phyloP scores from a whole-genome alignment of 2,888 invertebrate species.

The Drosophila mayaguana region DNA sequence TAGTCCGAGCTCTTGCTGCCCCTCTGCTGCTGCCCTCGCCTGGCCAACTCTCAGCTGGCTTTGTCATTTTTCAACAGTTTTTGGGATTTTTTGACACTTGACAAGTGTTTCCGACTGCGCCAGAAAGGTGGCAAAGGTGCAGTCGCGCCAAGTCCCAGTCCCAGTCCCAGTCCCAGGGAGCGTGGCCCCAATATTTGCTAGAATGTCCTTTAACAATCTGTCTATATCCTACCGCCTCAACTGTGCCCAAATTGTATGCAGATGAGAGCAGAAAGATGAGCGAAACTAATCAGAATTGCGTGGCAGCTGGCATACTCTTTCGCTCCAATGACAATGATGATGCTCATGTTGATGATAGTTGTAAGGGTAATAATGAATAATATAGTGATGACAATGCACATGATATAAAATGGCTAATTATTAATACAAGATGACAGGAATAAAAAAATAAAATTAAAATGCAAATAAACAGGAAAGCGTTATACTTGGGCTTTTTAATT shows the following conservation, averaged over 20 bases:
- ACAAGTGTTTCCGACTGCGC: constrained; percentile 72
- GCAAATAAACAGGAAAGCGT: too few relatives aligned
- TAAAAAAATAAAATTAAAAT: too few relatives aligned
- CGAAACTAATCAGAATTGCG: not conserved
- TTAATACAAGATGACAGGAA: too few relatives aligned
- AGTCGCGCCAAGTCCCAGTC: constrained; percentile 16
- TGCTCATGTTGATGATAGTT: too few relatives aligned
- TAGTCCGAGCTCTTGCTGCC: constrained; percentile 28
- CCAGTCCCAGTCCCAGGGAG: not conserved
- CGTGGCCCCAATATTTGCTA: constrained; percentile 6
- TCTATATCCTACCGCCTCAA: constrained; percentile 21
- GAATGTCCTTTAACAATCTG: constrained; percentile 43
- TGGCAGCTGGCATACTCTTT: not conserved
- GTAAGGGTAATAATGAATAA: too few relatives aligned
- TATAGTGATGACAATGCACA: too few relatives aligned
- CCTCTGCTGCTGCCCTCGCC: not conserved
- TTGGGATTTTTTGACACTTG: constrained; percentile 71
- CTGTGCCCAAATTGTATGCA: constrained; percentile 43
- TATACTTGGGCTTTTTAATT: too few relatives aligned
- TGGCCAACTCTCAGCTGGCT: constrained; percentile 37
- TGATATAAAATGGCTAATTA: too few relatives aligned
- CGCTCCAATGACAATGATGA: not conserved
- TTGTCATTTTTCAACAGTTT: constrained; percentile 75
- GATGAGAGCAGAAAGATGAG: constrained; percentile 33
- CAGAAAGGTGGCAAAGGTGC: constrained; percentile 66